Base-by-base conservation (phyloP, 2,113 vertebrate genomes). In the Prunella fulvescens region DNA sequence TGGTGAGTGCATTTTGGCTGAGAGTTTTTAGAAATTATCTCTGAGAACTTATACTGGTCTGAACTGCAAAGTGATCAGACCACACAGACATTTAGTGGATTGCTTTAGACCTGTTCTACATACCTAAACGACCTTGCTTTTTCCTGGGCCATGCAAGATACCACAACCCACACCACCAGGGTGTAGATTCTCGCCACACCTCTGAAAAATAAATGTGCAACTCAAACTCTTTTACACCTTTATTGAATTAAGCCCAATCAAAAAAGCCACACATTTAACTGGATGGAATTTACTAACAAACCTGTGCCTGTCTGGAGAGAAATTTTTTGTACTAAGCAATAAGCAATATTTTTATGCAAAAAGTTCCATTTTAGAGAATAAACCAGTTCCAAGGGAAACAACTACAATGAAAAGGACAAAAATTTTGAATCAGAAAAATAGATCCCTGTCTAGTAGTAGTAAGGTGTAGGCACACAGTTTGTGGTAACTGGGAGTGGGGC, bases 51-150 rank as follows among this genome's bases (percentile, higher is more conserved):
- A 33, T 35, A 40, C 10, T 20, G 26, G 12, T 51, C 60, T 70
- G 51, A 71, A 39, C 6, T 14, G 24, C 1, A 3, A 39, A 23
- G 23, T 9, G 31, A 81, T 35, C 45, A 65, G 40, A 28, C 4
- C 71, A 81, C 1, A 42, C n/a, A 40, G 10, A 13, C 8, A n/a
- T 54, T 50, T 60, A 45, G 11, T 37, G 23, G 4, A 26, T 26
- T 64, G 33, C 29, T 78, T 56, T 47, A 81, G 14, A 67, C 10
- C 17, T 37, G 4, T 28, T 64, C 37, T 8, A 87, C 35, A 23
- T n/a, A 33, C 8, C 83, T 70, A 17, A 60, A 78, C 3, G 12
- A 47, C 9, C 42, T 65, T 0, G 0, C 1, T 45, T 47, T 73
- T 28, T 42, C 40, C 42, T 42, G 28, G 19, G 26, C 42, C 4